These are phyloP conservation scores for Natator depressus DNA, from an alignment of 2,113 vertebrate genomes.

Conservation along the genomic window DNA sequence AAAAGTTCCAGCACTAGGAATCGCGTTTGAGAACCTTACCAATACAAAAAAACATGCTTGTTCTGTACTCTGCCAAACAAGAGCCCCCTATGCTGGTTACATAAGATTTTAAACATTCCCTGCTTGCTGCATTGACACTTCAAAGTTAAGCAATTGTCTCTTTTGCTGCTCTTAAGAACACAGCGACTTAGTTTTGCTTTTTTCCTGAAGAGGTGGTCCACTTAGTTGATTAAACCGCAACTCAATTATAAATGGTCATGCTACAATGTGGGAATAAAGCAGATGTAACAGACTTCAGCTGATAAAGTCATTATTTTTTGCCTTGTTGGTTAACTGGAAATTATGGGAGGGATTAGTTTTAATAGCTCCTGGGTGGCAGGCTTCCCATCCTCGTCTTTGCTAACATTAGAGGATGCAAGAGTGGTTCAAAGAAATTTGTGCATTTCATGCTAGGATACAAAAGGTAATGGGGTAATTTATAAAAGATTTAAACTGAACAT, in stretches of 20 bases:
- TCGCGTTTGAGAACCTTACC: not conserved
- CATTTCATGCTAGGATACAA: not conserved
- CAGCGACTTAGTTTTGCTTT: not conserved
- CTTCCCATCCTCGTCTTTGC: not conserved
- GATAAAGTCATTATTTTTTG: not conserved
- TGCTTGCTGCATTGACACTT: not conserved
- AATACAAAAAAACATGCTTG: not conserved
- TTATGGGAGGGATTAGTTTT: not conserved
- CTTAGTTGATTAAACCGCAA: slow-evolving; percentile 32
- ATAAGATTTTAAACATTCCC: not conserved
- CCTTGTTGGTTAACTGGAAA: not conserved
- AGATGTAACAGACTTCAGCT: not conserved
- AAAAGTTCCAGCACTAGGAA: not conserved
- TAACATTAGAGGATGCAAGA: not conserved
- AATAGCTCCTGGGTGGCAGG: not conserved
- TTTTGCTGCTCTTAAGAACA: slow-evolving; percentile 32
- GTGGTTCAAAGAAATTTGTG: not conserved
- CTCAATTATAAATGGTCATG: slow-evolving; percentile 17
- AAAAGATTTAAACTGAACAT: not conserved
- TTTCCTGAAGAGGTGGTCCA: not conserved
- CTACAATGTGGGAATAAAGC: not conserved
- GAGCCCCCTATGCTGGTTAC: not conserved
- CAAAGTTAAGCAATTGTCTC: slow-evolving; percentile 22
- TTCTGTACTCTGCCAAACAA: not conserved
- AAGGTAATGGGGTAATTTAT: not conserved